Percentiles rank a stretch among this genome's conserved stretches.
These are phyloP conservation scores for Oreortyx pictus DNA, from an alignment of 2,797 vertebrate genomes.

Conservation along the genomic window DNA sequence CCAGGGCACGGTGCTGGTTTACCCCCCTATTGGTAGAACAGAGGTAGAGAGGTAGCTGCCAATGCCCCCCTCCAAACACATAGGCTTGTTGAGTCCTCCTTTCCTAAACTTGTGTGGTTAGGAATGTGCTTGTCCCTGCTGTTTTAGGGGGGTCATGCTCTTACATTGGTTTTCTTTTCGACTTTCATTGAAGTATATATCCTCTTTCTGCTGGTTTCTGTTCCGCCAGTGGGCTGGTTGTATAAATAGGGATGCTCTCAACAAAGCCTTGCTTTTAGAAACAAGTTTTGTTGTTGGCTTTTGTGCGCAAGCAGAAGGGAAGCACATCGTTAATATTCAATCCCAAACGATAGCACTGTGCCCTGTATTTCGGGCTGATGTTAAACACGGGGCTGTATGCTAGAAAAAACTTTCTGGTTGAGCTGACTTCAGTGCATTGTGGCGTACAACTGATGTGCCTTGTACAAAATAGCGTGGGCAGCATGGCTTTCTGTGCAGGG, in stretches of 20 bases:
- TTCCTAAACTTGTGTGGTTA: not conserved
- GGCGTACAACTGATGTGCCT: not conserved
- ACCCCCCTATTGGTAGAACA: not conserved
- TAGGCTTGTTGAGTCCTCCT: not conserved
- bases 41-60: not conserved
- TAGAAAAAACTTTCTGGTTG: not conserved
- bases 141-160: not conserved
- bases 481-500: not conserved
- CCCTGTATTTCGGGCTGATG: not conserved
- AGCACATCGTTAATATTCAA: no score
- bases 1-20: not conserved
- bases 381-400: not conserved
- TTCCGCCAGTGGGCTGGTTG: not conserved
- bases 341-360: no score
- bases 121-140: not conserved
- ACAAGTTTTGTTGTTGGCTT: not conserved
- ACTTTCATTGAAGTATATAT: not conserved
- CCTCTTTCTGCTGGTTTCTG: not conserved
- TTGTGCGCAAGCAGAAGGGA: not conserved
- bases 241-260: conserved; percentile 19
- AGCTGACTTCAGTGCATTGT: not conserved
- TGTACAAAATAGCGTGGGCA: not conserved
- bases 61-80: not conserved
- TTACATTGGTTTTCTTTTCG: not conserved
- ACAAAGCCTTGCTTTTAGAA: not conserved